Conservation (phyloP, 2,888 invertebrate genomes). For the Rapana venosa region DNA sequence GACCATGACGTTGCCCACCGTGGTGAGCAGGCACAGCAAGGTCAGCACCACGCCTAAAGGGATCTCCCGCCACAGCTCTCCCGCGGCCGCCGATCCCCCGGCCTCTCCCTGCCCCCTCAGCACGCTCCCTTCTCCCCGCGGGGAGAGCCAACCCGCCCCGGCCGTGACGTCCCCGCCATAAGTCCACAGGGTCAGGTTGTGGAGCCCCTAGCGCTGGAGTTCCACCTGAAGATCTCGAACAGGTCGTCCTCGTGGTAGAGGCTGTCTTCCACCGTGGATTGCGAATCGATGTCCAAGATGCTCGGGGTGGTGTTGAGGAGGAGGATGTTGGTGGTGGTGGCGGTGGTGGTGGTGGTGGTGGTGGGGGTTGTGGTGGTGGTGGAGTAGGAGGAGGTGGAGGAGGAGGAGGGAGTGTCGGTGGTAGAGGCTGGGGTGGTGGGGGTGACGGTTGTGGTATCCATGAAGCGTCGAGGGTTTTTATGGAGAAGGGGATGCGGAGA, state of each 20-base stretch:
- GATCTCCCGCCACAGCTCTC: constrained; percentile 64
- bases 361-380: neutral
- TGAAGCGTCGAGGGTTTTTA: neutral
- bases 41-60: constrained; percentile 77
- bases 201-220: neutral
- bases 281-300: neutral
- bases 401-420: neutral
- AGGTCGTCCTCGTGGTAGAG: neutral
- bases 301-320: neutral
- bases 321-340: neutral
- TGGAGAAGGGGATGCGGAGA: no score
- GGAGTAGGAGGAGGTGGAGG: neutral
- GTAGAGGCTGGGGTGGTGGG: neutral
- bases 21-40: constrained; percentile 78
- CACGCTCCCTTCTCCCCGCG: neutral
- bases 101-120: constrained; percentile 14
- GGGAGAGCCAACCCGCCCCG: neutral
- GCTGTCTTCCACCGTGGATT: neutral
- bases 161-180: neutral
- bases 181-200: constrained; percentile 12
- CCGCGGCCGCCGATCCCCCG: neutral
- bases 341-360: neutral
- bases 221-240: constrained; percentile 20
- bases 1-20: constrained; percentile 80
- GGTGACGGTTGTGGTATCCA: neutral